Percentiles rank a stretch among this genome's conserved stretches.
phyloP scores from a whole-genome alignment of 1,140 invertebrate genomes.

The Radopholus similis region DNA sequence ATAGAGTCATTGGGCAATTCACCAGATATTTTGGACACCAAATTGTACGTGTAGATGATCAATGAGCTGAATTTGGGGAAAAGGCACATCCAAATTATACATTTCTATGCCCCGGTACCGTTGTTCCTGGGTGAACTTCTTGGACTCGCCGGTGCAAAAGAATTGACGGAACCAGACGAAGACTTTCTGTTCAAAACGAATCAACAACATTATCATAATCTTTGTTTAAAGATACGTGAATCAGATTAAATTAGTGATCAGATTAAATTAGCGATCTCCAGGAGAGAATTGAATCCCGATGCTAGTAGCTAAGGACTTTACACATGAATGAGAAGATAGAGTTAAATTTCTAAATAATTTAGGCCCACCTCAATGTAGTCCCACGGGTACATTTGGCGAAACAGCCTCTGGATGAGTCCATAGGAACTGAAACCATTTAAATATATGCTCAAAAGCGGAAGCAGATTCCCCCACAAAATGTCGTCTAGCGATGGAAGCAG shows the following conservation, averaged over 20 bases:
- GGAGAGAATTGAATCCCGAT: no score
- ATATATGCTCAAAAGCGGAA: not conserved
- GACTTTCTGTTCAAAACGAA: slow-evolving; percentile 39
- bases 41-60: slow-evolving; percentile 63
- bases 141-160: slow-evolving; percentile 44
- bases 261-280: no score
- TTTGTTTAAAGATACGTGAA: no score
- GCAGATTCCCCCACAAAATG: not conserved
- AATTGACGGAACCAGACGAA: slow-evolving; percentile 52
- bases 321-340: no score
- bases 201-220: not conserved
- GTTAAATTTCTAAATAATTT: no score
- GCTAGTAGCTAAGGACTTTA: no score
- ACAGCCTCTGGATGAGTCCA: slow-evolving; percentile 67
- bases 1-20: not conserved
- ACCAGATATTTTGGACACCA: slow-evolving; percentile 70
- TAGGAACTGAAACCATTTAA: not conserved
- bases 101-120: not conserved
- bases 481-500: slow-evolving; percentile 81
- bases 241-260: no score
- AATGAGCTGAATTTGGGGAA: slow-evolving; percentile 19
- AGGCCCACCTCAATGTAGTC: slow-evolving; percentile 73
- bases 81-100: not conserved
- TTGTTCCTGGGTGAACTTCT: slow-evolving; percentile 52
- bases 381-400: slow-evolving; percentile 93